A percentile compares a stretch with the other conserved stretches of the same genome.
These are phyloP conservation scores for Gavia stellata DNA, from an alignment of 2,113 vertebrate genomes.

Conservation along the genomic window DNA sequence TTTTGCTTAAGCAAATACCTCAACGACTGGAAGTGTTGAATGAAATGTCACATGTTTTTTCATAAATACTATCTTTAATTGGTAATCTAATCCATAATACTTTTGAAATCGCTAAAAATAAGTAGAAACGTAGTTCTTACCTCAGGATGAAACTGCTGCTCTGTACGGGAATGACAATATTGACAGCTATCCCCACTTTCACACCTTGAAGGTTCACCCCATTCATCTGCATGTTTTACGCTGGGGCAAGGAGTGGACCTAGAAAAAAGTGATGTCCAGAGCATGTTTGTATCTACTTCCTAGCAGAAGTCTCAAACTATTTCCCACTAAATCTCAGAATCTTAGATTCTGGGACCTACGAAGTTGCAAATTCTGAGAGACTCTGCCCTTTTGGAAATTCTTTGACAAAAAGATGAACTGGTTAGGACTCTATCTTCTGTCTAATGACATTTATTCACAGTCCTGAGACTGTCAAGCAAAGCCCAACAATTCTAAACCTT, in stretches of 20 bases:
- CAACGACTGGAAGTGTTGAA: not conserved
- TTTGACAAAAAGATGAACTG: not conserved
- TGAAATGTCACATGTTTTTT: not conserved
- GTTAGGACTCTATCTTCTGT: not conserved
- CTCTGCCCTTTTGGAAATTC: not conserved
- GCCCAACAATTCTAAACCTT: not conserved
- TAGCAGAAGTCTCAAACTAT: not conserved
- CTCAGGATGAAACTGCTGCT: conserved; percentile 94
- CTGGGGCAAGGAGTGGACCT: conserved; percentile 90
- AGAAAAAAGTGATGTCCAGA: not conserved
- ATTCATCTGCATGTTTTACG: conserved; percentile 91
- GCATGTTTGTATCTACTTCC: not conserved
- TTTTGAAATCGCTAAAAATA: not conserved
- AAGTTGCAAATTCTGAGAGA: not conserved
- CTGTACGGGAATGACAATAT: conserved; percentile 91
- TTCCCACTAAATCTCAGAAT: not conserved
- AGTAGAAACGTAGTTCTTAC: conserved; percentile 47
- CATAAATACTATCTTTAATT: not conserved
- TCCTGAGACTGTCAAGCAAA: not conserved
- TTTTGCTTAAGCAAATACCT: not conserved
- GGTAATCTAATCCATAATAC: not conserved
- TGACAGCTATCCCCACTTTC: conserved; percentile 86
- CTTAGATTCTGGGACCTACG: not conserved
- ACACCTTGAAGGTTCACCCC: conserved; percentile 90
- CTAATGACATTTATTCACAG: not conserved